Evolutionary conservation across 23 tunicate species (phyloP).

Genomic region (Clavelina lepadiformis): DNA sequence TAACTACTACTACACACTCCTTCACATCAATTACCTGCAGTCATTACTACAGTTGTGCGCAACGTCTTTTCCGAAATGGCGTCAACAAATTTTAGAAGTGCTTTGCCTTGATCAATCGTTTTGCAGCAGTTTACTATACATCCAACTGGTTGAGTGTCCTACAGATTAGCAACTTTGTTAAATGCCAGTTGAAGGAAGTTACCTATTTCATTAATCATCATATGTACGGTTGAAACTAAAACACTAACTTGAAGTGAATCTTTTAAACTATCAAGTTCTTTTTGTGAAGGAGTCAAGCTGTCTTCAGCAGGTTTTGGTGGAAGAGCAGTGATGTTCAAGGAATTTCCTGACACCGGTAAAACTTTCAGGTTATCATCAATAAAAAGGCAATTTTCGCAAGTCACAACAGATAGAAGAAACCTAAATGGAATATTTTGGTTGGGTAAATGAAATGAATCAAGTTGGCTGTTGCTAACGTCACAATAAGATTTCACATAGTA

Average conservation of each 20-base stretch:
- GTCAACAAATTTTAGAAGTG: conserved; percentile 78
- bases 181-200: too few species aligned
- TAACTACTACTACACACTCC: too few species aligned
- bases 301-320: conserved; percentile 70
- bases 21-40: conserved; percentile 62
- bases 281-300: conserved; percentile 31
- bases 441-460: too few species aligned
- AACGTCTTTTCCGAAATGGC: conserved; percentile 75
- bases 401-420: conserved; percentile 60
- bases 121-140: conserved; percentile 73
- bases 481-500: background rate
- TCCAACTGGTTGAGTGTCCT: conserved; percentile 90
- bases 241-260: conserved; percentile 59
- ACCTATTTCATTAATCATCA: background rate
- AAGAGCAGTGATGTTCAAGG: conserved; percentile 35
- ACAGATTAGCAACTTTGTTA: conserved; percentile 4
- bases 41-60: conserved; percentile 76
- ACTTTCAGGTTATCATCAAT: conserved; percentile 70
- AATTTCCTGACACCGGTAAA: conserved; percentile 59
- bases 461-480: too few species aligned
- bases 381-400: conserved; percentile 72
- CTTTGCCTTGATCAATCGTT: conserved; percentile 88
- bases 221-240: background rate
- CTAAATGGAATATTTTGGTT: conserved; percentile 9
- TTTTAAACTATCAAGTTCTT: conserved; percentile 55